phyloP scores from a whole-genome alignment of 2,113 vertebrate species.

The Sciurus niger region DNA sequence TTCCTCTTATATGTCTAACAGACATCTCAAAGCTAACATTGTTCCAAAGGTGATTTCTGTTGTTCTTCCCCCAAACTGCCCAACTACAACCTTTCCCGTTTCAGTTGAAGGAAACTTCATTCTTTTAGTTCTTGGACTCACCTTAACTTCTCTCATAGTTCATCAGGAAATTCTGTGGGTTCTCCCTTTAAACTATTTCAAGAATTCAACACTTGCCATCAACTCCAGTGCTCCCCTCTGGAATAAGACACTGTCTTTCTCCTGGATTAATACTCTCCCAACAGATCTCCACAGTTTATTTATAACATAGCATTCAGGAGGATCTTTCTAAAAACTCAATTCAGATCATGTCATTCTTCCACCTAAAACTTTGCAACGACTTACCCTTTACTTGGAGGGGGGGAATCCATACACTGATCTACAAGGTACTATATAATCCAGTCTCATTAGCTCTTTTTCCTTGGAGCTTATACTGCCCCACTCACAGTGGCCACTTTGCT shows the following conservation, averaged over 20 bases:
- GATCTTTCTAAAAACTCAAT: background rate
- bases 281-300: conserved; percentile 22
- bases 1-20: background rate
- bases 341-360: background rate
- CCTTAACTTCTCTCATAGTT: background rate
- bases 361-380: background rate
- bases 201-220: conserved; percentile 1
- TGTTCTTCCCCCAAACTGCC: background rate
- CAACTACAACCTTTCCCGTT: background rate
- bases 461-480: background rate
- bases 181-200: conserved; percentile 12
- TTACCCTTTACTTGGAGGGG: background rate
- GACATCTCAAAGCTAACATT: conserved; percentile 11
- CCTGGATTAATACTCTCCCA: background rate
- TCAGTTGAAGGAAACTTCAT: background rate
- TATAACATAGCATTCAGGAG: background rate
- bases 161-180: conserved; percentile 1
- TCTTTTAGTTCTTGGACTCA: background rate
- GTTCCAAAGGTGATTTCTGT: background rate
- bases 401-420: background rate
- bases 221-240: background rate
- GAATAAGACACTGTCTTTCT: background rate
- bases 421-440: background rate
- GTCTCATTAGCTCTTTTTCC: background rate
- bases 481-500: background rate